Conservation (phyloP, 2,113 vertebrate species). For the Micromys minutus region DNA sequence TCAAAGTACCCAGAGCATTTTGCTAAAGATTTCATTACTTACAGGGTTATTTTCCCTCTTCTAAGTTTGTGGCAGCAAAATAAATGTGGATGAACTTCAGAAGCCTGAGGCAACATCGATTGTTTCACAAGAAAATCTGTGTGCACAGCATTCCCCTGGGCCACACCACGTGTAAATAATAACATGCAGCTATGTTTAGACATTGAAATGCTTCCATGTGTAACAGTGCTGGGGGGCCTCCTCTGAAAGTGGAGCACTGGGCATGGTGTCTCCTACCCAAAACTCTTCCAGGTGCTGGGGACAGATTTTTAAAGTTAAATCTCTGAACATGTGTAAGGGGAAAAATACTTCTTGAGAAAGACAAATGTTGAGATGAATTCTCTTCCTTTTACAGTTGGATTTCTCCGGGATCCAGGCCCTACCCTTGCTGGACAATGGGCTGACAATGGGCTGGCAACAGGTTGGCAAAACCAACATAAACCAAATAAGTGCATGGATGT, state of each 20-base stretch:
- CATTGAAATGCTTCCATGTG: slow-evolving; percentile 50
- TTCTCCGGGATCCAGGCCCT: too few species aligned
- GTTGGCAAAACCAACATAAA: too few species aligned
- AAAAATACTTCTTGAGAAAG: not conserved
- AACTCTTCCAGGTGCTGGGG: not conserved
- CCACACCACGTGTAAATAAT: slow-evolving; percentile 42
- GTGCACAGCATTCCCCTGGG: not conserved
- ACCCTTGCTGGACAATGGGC: not conserved
- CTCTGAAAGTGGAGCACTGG: not conserved
- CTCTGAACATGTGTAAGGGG: not conserved
- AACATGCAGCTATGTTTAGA: slow-evolving; percentile 38
- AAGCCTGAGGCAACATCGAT: slow-evolving; percentile 45
- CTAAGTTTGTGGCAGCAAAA: slow-evolving; percentile 47
- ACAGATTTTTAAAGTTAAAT: slow-evolving; percentile 1
- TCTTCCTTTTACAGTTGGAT: not conserved
- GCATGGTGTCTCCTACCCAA: not conserved
- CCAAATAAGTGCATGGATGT: not conserved
- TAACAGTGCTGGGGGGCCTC: not conserved
- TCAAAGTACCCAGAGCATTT: slow-evolving; percentile 43
- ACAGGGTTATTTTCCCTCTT: not conserved
- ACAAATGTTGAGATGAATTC: not conserved
- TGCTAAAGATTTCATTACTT: slow-evolving; percentile 65
- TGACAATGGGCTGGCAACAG: not conserved
- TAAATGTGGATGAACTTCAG: slow-evolving; percentile 51
- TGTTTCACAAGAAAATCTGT: slow-evolving; percentile 35